Conservation (phyloP, 2,888 invertebrate species). For the Busseola fusca region DNA sequence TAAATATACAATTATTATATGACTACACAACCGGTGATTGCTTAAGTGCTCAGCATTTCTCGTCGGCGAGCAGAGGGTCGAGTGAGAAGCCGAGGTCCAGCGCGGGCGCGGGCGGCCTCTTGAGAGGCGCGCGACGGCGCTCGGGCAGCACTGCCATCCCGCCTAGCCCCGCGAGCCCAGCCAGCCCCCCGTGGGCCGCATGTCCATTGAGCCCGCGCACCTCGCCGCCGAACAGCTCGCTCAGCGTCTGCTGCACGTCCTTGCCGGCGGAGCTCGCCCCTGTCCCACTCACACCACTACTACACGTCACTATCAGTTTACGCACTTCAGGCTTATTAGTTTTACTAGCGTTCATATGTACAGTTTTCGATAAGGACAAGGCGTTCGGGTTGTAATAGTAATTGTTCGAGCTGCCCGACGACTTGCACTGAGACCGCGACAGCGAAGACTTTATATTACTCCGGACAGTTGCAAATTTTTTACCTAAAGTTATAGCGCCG, state of each 20-base stretch:
- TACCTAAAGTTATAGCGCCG: conserved; percentile 87
- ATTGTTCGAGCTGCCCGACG: conserved; percentile 75
- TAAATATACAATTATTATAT: conserved; percentile 85
- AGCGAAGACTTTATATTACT: conserved; percentile 86
- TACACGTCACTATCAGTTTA: conserved; percentile 85
- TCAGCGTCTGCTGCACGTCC: conserved; percentile 75
- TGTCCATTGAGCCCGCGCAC: conserved; percentile 78
- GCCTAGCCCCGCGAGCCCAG: conserved; percentile 29
- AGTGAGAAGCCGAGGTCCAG: conserved; percentile 84
- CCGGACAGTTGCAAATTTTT: conserved; percentile 85
- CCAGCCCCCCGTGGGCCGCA: conserved; percentile 54
- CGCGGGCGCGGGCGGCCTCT: conserved; percentile 72
- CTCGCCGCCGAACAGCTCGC: conserved; percentile 76
- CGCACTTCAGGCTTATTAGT: conserved; percentile 85
- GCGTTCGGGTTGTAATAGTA: conserved; percentile 80
- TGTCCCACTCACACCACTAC: conserved; percentile 68
- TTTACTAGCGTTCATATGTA: conserved; percentile 84
- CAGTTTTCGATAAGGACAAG: conserved; percentile 81
- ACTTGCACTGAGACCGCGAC: conserved; percentile 79
- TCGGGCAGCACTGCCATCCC: conserved; percentile 33
- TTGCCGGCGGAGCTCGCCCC: conserved; percentile 62
- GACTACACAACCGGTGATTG: conserved; percentile 85
- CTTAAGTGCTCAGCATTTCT: conserved; percentile 84
- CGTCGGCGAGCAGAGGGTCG: conserved; percentile 86
- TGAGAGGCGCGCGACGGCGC: conserved; percentile 66